phyloP scores from a whole-genome alignment of 2,888 invertebrate species.

The Phyllotreta cruciferae region DNA sequence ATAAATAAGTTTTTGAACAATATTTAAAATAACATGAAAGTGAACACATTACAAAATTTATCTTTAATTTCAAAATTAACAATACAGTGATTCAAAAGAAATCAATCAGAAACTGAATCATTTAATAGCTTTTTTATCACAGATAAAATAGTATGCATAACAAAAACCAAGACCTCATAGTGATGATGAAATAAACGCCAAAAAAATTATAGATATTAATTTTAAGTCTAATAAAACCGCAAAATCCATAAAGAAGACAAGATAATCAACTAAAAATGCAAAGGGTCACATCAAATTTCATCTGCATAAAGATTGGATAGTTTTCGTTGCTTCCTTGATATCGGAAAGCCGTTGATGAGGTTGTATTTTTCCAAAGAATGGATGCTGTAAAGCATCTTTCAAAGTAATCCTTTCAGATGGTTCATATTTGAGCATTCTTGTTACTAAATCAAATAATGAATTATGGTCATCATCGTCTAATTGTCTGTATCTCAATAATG shows the following conservation, averaged over 20 bases:
- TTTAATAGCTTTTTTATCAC: slow-evolving; percentile 21
- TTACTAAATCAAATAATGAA: slow-evolving; percentile 92
- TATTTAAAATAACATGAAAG: too few relatives aligned
- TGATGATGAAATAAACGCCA: slow-evolving; percentile 15
- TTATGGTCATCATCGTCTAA: slow-evolving; percentile 89
- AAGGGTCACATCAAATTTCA: slow-evolving; percentile 22
- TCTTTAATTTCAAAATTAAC: too few relatives aligned
- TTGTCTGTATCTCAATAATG: slow-evolving; percentile 87
- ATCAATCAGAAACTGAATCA: slow-evolving; percentile 11
- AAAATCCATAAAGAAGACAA: slow-evolving; percentile 13
- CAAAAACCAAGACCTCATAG: slow-evolving; percentile 16
- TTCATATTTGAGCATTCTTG: slow-evolving; percentile 97
- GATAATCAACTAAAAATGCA: slow-evolving; percentile 9
- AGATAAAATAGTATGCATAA: slow-evolving; percentile 23
- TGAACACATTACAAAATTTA: too few relatives aligned
- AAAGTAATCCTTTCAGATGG: slow-evolving; percentile 89
- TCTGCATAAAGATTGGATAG: not conserved
- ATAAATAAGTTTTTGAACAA: too few relatives aligned
- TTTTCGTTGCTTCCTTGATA: too few relatives aligned
- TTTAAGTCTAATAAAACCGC: slow-evolving; percentile 10
- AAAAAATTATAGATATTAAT: slow-evolving; percentile 7
- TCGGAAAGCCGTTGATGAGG: slow-evolving; percentile 71
- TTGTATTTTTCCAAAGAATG: slow-evolving; percentile 90
- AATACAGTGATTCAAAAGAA: too few relatives aligned
- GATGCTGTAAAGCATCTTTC: slow-evolving; percentile 86